These are phyloP conservation scores for Sebastes taczanowskii DNA, from an alignment of 2,797 vertebrate genomes.

Conservation along the genomic window DNA sequence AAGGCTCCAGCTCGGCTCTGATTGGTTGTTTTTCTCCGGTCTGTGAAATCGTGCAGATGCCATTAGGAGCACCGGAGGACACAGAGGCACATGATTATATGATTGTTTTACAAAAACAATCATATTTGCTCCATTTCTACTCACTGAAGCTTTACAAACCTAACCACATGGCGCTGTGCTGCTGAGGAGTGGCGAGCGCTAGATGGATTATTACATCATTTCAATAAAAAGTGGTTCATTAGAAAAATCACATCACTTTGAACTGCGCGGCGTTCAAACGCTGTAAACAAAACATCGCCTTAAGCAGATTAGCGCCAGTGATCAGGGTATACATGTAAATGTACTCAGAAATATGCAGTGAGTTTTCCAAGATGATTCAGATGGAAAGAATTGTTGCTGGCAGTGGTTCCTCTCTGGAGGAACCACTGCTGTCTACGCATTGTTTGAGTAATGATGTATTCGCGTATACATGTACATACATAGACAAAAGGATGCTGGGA, in stretches of 20 bases:
- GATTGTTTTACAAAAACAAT: too few species aligned
- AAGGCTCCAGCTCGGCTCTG: too few species aligned
- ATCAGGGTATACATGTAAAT: constrained; percentile 5
- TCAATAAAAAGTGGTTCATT: constrained; percentile 25
- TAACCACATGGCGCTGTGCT: background rate
- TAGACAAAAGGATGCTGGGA: background rate
- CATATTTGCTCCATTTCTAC: too few species aligned
- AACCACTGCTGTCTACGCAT: background rate
- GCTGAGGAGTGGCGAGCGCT: background rate
- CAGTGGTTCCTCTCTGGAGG: background rate
- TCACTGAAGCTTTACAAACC: background rate
- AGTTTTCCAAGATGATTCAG: constrained; percentile 1
- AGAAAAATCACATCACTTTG: constrained; percentile 32
- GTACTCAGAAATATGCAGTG: background rate
- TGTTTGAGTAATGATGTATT: constrained; percentile 11
- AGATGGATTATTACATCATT: constrained; percentile 21
- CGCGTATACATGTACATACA: background rate
- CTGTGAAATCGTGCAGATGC: too few species aligned
- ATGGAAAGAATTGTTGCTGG: background rate
- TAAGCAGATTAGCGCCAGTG: constrained; percentile 13
- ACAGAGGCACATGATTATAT: too few species aligned
- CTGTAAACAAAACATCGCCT: constrained; percentile 39
- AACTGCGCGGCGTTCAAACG: constrained; percentile 24
- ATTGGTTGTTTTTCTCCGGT: too few species aligned
- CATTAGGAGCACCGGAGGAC: too few species aligned